phyloP scores from a whole-genome alignment of 1,140 invertebrate genomes.

The Riptortus pedestris region DNA sequence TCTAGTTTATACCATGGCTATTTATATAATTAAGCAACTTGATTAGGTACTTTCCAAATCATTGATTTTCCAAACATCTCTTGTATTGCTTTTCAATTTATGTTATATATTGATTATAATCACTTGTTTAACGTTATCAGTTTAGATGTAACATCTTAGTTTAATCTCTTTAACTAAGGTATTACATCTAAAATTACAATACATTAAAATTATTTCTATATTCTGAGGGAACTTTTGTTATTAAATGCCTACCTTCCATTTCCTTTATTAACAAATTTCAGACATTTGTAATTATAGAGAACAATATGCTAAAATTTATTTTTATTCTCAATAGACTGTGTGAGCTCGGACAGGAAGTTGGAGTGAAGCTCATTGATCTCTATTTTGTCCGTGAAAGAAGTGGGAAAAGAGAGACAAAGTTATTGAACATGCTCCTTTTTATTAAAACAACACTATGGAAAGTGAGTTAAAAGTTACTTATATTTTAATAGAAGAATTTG shows the following conservation, averaged over 20 bases:
- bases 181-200: not conserved
- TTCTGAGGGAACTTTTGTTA: not conserved
- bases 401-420: conserved; percentile 89
- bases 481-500: not conserved
- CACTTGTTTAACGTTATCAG: too few species aligned
- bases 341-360: conserved; percentile 90
- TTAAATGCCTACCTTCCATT: not conserved
- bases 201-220: not conserved
- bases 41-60: too few species aligned
- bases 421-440: conserved; percentile 90
- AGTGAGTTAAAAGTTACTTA: conserved; percentile 40
- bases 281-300: not conserved
- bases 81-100: too few species aligned
- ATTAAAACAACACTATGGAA: conserved; percentile 97
- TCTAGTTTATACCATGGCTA: too few species aligned
- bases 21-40: too few species aligned
- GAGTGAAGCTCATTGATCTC: conserved; percentile 82
- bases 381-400: conserved; percentile 86
- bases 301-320: not conserved
- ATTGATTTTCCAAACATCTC: too few species aligned
- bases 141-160: too few species aligned
- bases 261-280: not conserved
- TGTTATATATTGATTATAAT: too few species aligned
- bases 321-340: conserved; percentile 56
- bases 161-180: too few species aligned